Conservation (phyloP, 1,140 invertebrate genomes). For the Hermetia illucens region DNA sequence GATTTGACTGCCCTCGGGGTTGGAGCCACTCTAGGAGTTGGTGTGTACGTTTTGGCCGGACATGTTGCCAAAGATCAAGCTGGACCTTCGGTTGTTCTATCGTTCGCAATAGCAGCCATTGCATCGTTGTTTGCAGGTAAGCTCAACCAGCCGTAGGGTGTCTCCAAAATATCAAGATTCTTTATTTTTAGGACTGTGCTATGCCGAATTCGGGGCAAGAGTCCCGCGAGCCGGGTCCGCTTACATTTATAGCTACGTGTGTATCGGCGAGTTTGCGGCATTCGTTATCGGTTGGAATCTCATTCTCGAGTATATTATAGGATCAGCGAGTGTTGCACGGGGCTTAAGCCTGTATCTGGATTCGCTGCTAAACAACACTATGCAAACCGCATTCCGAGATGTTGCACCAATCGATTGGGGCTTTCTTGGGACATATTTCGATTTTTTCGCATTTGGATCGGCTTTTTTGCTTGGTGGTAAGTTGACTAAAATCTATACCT, state of each 20-base stretch:
- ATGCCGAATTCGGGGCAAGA: conserved; percentile 76
- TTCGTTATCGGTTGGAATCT: conserved; percentile 82
- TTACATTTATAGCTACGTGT: conserved; percentile 80
- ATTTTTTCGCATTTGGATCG: conserved; percentile 47
- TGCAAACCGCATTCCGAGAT: conserved; percentile 27
- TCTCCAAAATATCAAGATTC: neutral
- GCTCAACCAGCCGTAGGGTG: conserved; percentile 3
- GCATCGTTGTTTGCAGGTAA: conserved; percentile 68
- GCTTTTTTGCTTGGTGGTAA: conserved; percentile 42
- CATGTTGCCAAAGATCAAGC: conserved; percentile 64
- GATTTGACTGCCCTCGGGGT: conserved; percentile 69
- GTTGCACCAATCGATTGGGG: conserved; percentile 39
- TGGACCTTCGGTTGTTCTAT: conserved; percentile 69
- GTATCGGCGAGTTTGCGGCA: conserved; percentile 67
- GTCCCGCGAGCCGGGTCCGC: conserved; percentile 76
- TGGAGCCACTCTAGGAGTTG: conserved; percentile 74
- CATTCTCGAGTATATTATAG: conserved; percentile 81
- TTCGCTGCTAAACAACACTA: conserved; percentile 35
- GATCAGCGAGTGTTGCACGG: conserved; percentile 70
- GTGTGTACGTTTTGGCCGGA: conserved; percentile 77
- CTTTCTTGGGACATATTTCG: conserved; percentile 49
- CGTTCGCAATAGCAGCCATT: conserved; percentile 70
- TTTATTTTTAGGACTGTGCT: conserved; percentile 53
- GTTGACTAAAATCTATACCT: no score
- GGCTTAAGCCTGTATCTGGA: conserved; percentile 69